phyloP scores from a whole-genome alignment of 2,888 invertebrate species.

The Strigamia crassipes region DNA sequence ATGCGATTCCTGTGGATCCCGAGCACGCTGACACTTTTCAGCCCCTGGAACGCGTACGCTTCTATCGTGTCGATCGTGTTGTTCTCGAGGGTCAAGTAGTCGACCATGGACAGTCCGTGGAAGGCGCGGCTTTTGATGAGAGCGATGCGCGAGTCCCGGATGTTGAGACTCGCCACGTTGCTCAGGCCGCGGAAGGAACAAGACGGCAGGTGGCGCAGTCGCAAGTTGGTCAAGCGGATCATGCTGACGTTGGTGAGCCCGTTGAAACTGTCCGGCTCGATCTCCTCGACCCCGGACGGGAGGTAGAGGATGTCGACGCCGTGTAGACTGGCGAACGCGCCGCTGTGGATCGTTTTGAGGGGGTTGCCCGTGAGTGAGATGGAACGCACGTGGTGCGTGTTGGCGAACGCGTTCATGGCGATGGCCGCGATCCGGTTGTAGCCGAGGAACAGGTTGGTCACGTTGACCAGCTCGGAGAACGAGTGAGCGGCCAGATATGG shows the following conservation, averaged over 20 bases:
- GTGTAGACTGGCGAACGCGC: conserved; percentile 81
- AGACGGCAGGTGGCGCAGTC: conserved; percentile 71
- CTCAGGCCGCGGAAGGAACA: conserved; percentile 78
- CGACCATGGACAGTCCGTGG: conserved; percentile 73
- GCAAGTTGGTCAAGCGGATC: conserved; percentile 82
- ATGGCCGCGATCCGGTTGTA: conserved; percentile 61
- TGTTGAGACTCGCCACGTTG: conserved; percentile 73
- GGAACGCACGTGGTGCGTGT: conserved; percentile 79
- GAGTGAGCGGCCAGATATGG: conserved; percentile 79
- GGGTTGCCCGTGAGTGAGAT: conserved; percentile 85
- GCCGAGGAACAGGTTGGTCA: conserved; percentile 64
- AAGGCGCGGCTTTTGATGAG: conserved; percentile 74
- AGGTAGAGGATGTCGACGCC: conserved; percentile 82
- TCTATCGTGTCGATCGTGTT: conserved; percentile 83
- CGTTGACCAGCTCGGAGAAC: conserved; percentile 80
- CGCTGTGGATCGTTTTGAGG: conserved; percentile 72
- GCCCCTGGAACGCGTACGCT: conserved; percentile 71
- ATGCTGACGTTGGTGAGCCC: conserved; percentile 81
- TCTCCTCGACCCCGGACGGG: conserved; percentile 75
- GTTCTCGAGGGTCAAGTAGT: conserved; percentile 75
- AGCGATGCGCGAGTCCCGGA: conserved; percentile 75
- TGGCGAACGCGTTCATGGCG: conserved; percentile 77
- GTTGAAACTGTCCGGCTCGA: conserved; percentile 80
- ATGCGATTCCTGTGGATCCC: conserved; percentile 84
- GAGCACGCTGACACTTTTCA: conserved; percentile 65